Conservation (phyloP, 2,888 invertebrate genomes). For the Actias luna region DNA sequence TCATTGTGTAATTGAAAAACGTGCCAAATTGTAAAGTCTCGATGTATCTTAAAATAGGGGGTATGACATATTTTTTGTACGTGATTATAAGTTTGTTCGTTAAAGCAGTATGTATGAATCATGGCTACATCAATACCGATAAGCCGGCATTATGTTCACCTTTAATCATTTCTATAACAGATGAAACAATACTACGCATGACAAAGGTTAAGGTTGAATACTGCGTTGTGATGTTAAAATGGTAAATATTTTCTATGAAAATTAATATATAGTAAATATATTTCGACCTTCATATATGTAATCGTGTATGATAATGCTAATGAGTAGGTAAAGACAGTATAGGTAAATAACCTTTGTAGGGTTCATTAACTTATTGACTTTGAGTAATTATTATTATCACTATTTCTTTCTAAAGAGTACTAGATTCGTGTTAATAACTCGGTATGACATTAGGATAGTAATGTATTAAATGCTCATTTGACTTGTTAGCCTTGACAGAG, state of each 20-base stretch:
- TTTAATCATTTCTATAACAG: constrained; percentile 31
- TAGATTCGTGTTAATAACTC: neutral
- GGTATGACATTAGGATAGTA: neutral
- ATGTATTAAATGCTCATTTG: constrained; percentile 12
- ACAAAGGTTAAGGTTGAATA: constrained; percentile 8
- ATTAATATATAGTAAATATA: neutral
- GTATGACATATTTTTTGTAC: constrained; percentile 19
- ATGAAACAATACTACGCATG: constrained; percentile 11
- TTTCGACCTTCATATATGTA: neutral
- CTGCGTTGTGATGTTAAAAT: constrained; percentile 1
- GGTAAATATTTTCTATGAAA: neutral
- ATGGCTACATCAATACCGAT: constrained; percentile 37
- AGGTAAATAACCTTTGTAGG: neutral
- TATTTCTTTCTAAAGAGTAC: neutral
- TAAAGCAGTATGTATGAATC: constrained; percentile 41
- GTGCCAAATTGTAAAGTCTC: neutral
- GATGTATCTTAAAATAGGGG: neutral
- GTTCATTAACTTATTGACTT: constrained; percentile 5
- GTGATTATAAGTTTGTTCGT: constrained; percentile 16
- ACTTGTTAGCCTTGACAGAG: constrained; percentile 14
- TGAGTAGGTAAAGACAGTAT: constrained; percentile 3
- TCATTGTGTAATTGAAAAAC: neutral
- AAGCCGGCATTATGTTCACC: constrained; percentile 45
- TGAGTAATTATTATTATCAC: constrained; percentile 7
- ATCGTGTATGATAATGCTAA: constrained; percentile 7